A percentile compares a stretch with the other conserved stretches of the same genome.
Evolutionary conservation across 1,140 invertebrate species (phyloP).

Genomic region (Nasonia giraulti): DNA sequence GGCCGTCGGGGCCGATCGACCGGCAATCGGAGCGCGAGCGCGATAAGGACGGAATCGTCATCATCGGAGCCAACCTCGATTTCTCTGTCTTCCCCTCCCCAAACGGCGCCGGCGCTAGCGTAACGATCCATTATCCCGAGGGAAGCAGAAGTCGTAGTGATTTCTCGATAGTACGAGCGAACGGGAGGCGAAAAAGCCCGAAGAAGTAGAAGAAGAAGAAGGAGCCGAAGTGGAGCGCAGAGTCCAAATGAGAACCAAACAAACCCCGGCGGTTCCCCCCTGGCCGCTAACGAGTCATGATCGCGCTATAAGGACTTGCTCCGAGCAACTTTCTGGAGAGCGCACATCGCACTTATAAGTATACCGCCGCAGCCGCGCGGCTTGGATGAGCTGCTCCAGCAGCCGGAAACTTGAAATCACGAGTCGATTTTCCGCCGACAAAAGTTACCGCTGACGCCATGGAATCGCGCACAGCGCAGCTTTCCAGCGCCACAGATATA

Average conservation of each 20-base stretch:
- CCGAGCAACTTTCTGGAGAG: slow-evolving; percentile 14
- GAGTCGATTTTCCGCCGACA: slow-evolving; percentile 40
- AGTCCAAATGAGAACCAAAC: slow-evolving; percentile 49
- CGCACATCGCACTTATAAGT: not conserved
- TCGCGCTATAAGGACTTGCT: slow-evolving; percentile 41
- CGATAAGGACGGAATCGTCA: slow-evolving; percentile 16
- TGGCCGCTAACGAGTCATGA: slow-evolving; percentile 39
- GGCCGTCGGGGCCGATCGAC: not conserved
- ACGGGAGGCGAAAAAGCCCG: not conserved
- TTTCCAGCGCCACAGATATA: not conserved
- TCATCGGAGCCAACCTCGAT: not conserved
- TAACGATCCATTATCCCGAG: slow-evolving; percentile 36
- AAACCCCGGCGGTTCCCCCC: slow-evolving; percentile 9
- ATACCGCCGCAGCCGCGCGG: not conserved
- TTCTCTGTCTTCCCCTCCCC: too few species aligned
- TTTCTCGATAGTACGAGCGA: not conserved
- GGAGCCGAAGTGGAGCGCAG: not conserved
- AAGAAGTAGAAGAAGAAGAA: not conserved
- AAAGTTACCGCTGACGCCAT: slow-evolving; percentile 45
- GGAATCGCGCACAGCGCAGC: not conserved
- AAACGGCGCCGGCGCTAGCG: not conserved
- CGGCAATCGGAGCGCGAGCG: not conserved
- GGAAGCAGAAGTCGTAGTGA: slow-evolving; percentile 7
- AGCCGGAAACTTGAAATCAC: slow-evolving; percentile 37
- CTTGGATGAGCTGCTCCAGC: not conserved